A percentile compares a stretch with the other conserved stretches of the same genome.
Evolutionary conservation across 1,140 invertebrate species (phyloP).

Genomic region (Tetragonula clypearis): DNA sequence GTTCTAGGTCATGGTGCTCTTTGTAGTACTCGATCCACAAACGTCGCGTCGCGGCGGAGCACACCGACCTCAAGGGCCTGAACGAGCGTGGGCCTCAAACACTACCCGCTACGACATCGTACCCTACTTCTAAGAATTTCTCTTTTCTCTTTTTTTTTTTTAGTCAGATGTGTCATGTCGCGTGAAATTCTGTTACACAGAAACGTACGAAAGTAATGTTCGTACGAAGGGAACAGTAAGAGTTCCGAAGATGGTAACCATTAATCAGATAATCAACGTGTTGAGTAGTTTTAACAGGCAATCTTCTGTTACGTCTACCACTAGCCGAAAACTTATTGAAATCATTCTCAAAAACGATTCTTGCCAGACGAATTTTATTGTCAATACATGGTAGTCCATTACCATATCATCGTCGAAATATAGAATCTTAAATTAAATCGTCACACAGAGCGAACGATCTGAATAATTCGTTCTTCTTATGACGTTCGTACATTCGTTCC

Average conservation of each 20-base stretch:
- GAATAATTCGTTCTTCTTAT: neutral
- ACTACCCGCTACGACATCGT: slow-evolving; percentile 23
- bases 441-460: neutral
- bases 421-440: too few relatives aligned
- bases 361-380: neutral
- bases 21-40: slow-evolving; percentile 19
- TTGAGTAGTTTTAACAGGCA: neutral
- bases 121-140: slow-evolving; percentile 31
- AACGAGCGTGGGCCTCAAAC: slow-evolving; percentile 25
- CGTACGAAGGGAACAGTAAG: neutral
- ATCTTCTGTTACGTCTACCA: neutral
- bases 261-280: neutral
- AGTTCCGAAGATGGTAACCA: neutral
- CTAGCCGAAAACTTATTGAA: neutral
- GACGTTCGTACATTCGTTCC: slow-evolving; percentile 9
- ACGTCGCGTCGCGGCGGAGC: neutral
- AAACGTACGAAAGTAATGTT: neutral
- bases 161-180: neutral
- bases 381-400: neutral
- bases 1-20: slow-evolving; percentile 47
- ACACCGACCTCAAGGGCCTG: neutral
- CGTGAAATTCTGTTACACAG: neutral
- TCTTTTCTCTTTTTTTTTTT: neutral
- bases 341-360: neutral
- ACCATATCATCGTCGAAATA: neutral